A percentile compares a stretch with the other conserved stretches of the same genome.
phyloP scores from a whole-genome alignment of 2,888 invertebrate species.

The Nomada goodeniana region DNA sequence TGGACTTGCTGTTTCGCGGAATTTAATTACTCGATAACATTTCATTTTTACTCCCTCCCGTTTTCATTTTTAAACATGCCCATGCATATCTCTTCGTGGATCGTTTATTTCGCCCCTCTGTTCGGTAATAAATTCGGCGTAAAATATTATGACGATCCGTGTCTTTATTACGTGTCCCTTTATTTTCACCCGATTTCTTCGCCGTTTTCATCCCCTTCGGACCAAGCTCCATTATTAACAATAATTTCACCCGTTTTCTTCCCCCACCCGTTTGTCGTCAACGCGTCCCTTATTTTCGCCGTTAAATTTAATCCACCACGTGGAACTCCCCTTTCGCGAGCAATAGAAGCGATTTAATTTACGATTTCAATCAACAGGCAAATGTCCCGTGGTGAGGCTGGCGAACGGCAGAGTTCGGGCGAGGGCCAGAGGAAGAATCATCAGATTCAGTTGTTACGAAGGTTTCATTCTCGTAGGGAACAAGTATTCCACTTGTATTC shows the following conservation, averaged over 20 bases:
- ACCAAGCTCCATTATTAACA: too few relatives aligned
- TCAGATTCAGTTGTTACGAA: conserved; percentile 87
- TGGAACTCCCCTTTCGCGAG: neutral
- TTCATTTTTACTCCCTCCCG: too few relatives aligned
- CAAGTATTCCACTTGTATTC: conserved; percentile 88
- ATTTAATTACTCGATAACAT: neutral
- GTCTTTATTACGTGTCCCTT: too few relatives aligned
- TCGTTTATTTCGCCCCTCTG: too few relatives aligned
- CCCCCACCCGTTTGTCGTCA: too few relatives aligned
- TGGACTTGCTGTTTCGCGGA: neutral
- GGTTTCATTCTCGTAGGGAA: conserved; percentile 89
- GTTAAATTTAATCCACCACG: neutral
- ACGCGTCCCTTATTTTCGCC: too few relatives aligned
- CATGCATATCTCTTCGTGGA: too few relatives aligned
- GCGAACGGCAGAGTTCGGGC: conserved; percentile 85
- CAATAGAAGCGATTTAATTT: neutral
- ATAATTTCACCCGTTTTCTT: too few relatives aligned
- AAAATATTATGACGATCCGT: too few relatives aligned
- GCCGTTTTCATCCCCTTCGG: too few relatives aligned
- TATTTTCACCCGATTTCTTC: too few relatives aligned
- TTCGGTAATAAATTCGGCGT: too few relatives aligned
- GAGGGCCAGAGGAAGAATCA: conserved; percentile 85
- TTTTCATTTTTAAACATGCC: neutral
- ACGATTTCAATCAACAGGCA: conserved; percentile 55
- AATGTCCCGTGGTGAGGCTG: conserved; percentile 83